A percentile compares a stretch with the other conserved stretches of the same genome.
Conservation (phyloP, 2,113 vertebrate genomes). For the Ceratotherium simum region DNA sequence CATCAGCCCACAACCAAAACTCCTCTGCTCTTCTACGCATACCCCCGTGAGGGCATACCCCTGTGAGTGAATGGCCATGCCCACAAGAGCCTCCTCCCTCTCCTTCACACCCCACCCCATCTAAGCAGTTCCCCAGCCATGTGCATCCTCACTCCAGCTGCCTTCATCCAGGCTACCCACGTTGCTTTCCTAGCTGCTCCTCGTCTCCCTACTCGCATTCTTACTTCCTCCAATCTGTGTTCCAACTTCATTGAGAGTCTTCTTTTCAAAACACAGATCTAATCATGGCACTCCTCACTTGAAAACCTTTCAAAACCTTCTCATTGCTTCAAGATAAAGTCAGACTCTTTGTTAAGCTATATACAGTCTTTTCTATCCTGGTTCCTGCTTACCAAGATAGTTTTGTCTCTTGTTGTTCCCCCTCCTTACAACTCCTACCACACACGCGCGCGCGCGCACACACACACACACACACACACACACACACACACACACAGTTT, state of each 20-base stretch:
- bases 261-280: neutral
- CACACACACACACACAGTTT: neutral
- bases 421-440: neutral
- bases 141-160: neutral
- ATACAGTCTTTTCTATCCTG: neutral
- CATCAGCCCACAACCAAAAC: neutral
- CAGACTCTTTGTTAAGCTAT: neutral
- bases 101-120: neutral
- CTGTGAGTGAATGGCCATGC: neutral
- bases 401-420: neutral
- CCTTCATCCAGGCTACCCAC: neutral
- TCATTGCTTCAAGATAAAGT: neutral
- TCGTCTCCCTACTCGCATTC: neutral
- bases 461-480: neutral
- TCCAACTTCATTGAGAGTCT: neutral
- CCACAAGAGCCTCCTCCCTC: too few relatives aligned
- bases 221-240: neutral
- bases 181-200: neutral
- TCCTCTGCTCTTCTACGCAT: rapidly evolving
- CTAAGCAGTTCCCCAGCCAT: neutral
- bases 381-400: neutral
- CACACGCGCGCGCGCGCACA: neutral
- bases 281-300: neutral
- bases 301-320: neutral
- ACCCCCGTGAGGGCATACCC: too few relatives aligned